Conservation (phyloP, 2,888 invertebrate genomes). For the Drosophila differens region DNA sequence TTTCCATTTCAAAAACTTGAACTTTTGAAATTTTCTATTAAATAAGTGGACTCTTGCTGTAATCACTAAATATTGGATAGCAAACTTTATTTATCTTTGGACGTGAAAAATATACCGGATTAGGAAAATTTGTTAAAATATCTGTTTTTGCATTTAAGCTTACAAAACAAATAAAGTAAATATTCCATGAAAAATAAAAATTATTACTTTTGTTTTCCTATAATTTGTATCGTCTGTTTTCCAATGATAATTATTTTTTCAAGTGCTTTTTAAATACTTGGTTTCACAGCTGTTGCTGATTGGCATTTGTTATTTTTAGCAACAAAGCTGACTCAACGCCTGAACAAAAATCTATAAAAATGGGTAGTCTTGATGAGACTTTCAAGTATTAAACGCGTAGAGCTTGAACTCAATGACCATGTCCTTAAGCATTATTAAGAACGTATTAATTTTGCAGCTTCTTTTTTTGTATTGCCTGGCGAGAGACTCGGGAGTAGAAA, state of each 20-base stretch:
- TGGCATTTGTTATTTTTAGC: too few relatives aligned
- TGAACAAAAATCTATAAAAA: conserved; percentile 28
- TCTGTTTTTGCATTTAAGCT: neutral
- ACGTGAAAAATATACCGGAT: neutral
- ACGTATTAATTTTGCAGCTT: neutral
- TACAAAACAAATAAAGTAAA: neutral
- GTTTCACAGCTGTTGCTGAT: conserved; percentile 11
- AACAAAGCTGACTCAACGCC: neutral
- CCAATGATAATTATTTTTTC: neutral
- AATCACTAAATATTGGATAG: conserved; percentile 15
- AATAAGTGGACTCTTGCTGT: conserved; percentile 45
- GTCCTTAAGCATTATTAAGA: neutral
- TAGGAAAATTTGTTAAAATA: neutral
- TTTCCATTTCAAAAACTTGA: conserved; percentile 41
- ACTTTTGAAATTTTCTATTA: conserved; percentile 58
- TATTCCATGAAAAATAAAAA: neutral
- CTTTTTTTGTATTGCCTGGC: neutral
- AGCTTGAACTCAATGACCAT: conserved; percentile 6
- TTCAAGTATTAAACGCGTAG: neutral
- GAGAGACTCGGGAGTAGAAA: neutral
- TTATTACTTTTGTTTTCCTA: neutral
- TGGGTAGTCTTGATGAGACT: too few relatives aligned
- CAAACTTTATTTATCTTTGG: neutral
- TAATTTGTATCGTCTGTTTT: neutral
- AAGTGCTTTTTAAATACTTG: too few relatives aligned